Percentiles rank a stretch among this genome's conserved stretches.
phyloP scores from a whole-genome alignment of 1,140 invertebrate species.

The Stegodyphus mimosarum region DNA sequence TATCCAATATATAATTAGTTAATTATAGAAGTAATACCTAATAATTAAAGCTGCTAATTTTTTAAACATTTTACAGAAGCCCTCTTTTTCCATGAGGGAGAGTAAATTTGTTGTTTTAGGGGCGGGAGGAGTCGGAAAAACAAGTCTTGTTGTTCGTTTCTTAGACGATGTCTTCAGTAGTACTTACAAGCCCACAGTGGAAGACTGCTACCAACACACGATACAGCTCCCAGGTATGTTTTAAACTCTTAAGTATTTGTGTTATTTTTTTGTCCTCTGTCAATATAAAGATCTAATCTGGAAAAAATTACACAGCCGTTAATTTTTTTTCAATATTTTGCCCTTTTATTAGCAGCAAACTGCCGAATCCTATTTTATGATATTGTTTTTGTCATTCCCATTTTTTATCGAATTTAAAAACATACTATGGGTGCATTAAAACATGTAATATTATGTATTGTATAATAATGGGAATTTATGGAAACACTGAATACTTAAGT shows the following conservation, averaged over 20 bases:
- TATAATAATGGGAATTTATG: no score
- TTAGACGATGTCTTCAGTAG: constrained; percentile 64
- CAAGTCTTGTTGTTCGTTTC: constrained; percentile 66
- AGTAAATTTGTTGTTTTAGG: constrained; percentile 66
- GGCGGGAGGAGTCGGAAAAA: constrained; percentile 66
- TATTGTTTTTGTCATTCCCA: no score
- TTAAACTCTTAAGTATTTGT: neutral
- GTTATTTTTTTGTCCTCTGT: no score
- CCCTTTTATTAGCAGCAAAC: no score
- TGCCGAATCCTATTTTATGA: no score
- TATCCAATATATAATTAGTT: neutral
- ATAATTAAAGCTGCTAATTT: neutral
- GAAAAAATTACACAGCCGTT: no score
- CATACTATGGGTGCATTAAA: no score
- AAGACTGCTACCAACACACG: constrained; percentile 67
- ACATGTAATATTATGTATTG: no score
- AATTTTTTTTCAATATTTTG: no score
- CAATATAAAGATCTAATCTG: no score
- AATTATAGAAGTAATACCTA: neutral
- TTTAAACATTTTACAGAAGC: neutral
- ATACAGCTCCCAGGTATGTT: constrained; percentile 65
- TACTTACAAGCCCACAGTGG: constrained; percentile 66
- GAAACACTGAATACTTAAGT: no score
- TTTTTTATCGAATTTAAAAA: no score
- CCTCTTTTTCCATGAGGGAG: constrained; percentile 34